Base-by-base conservation (phyloP, 2,113 vertebrate species). In the Dromas ardeola region DNA sequence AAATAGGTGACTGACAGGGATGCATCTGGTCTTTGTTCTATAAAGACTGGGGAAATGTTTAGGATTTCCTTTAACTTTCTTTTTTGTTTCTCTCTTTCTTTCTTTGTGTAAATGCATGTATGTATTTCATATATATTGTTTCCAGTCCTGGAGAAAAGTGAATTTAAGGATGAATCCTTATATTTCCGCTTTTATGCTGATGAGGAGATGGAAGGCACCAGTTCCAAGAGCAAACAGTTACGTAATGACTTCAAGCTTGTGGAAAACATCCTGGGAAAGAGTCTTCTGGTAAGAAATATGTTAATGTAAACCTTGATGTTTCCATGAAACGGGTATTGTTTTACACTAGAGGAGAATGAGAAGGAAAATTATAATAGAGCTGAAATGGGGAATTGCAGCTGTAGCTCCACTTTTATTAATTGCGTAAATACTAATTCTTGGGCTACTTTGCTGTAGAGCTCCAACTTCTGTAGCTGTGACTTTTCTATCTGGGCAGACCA, bases 121-220 rank as follows among this genome's bases (percentile, higher is more conserved):
- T 70, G 15, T 62, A 26, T 78, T 78, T 95, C 81, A 49, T 49
- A 47, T 42, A 11, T 86, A 65, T 96, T 49, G n/a, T 95, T 90
- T 88, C 50, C 92, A 99, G 99, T 99, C 84, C 97, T 99, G 95
- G 99, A 99, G 98, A 99, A 99, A 97, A 99, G 99, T 6, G 99
- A 99, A 96, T 99, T 99, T 97, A 99, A 99, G 98, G 99, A 99
- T 13, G 99, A 99, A 80, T 99, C 99, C 15, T 99, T 99, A 63
- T 99, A 99, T 96, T 99, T 99, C 98, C 99, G 99, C 58, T 99
- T 99, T 97, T 99, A 99, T 4, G 99, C 99, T 1, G 99, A 99
- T 21, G 99, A 99, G 93, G 99, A 99, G 97, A 99, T 98, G 58
- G 99, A 99, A 91, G 99, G 99, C 47, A 99, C 98, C 13, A 98